Evolutionary conservation across 30 jellyfish, hydroid and myxozoan genomes (phyloP), one percentile per base, ranked within the genome.

Genomic region (Hydra vulgaris): DNA sequence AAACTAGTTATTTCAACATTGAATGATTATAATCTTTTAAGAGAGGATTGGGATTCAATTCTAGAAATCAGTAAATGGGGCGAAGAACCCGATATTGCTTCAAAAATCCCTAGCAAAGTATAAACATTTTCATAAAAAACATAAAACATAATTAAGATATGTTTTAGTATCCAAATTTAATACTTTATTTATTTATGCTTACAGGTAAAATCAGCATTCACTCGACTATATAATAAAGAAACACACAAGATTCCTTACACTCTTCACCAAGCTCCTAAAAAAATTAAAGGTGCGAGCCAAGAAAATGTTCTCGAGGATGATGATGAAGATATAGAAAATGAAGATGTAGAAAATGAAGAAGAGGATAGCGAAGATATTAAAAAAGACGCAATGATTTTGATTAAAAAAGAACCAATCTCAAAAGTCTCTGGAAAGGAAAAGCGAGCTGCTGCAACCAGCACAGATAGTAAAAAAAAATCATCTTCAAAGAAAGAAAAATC

Each of bases 11-110:
- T 93, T 73, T 89, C 79, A 23, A 18, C 89, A 8, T 84, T 94
- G 96, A 82, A 94, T 54, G 54, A 87, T 7, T 94, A 94, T 72
- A 79, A 85, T 79, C 70, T 94, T 25, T 84, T 90, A 21, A 74
- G 97, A 21, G 99, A 94, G 67, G 99, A 94, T 86, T 94, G 97
- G 97, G 99, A 94, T 74, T 88, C 96, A 26, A 25, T 94, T 21
- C 53, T 76, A 77, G 99, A 94, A 52, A 85, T 88, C 40, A 87
- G 96, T 7, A 85, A 81, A 77, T 94, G 96, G 96, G 92, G 86
- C 1, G 66, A 84, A 16, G 84, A 71, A 53, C 78, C 87, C 1
- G 90, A 87, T 73, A 25, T 71, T 7, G 73, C 90, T 23, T 74
- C 95, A 27, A 79, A 90, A 26, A 92, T 92, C 25, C 96, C 98